Base-by-base conservation (phyloP, 2,113 vertebrate genomes). In the Silurus asotus region DNA sequence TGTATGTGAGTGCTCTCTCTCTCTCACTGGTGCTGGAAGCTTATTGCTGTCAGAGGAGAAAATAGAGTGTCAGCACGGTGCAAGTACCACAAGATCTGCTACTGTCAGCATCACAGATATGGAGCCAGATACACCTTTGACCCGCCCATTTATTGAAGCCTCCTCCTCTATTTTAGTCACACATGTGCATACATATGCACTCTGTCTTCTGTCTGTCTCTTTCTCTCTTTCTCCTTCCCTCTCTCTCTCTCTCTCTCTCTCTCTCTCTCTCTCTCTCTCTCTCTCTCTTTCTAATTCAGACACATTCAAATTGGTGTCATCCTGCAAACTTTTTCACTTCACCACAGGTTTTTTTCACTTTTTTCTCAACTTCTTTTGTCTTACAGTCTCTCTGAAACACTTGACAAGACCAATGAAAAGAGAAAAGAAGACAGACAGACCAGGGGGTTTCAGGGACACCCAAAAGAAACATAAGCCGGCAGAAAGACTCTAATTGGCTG, bases 1-100 rank as follows among this genome's bases (percentile, higher is more conserved):
- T 69, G 49, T 83, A 64, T 55, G n/a, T 69, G 49, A 45, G 75
- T 19, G 13, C 2, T 8, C n/a, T 11, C 23, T 4, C 25, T n/a
- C 58, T 65, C 69, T 82, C 69, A 11, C 84, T 49, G 45, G 5
- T 5, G 28, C 56, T 80, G 28, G 80, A 82, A 82, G 61, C 80
- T 65, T 82, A 82, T 82, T 82, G 80, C 80, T 82, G 80, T 82
- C 80, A 53, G 48, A 65, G 23, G 45, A 82, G 20, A 82, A 61
- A 65, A 81, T 11, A 25, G 78, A 81, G 62, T 65, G 80, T 82
- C 56, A 80, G 80, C 61, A 51, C 25, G 8, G 80, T 51, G 61
- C 6, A 65, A 53, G 80, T 75, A 69, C 45, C 78, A 69, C 4
- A 58, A 82, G n/a, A 82, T 15, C 48, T 76, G 62, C 76, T 80